A percentile compares a stretch with the other conserved stretches of the same genome.
Conservation (phyloP, 2,113 vertebrate genomes). For the Physeter macrocephalus region DNA sequence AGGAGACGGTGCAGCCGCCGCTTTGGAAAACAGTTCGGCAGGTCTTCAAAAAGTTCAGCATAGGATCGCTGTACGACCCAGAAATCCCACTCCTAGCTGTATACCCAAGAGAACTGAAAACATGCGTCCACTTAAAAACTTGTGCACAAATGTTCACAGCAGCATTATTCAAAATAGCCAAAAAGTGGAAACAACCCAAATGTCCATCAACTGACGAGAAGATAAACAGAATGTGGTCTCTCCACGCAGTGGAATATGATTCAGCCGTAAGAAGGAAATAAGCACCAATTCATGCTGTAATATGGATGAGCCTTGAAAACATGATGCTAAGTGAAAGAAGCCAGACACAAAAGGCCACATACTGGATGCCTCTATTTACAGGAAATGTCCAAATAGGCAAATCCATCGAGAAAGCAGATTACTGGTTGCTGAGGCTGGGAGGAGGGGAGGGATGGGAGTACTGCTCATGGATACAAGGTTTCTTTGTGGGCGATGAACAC, state of each 20-base stretch:
- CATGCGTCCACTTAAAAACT: background rate
- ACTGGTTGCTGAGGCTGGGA: background rate
- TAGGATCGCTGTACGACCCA: background rate
- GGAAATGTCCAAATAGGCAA: background rate
- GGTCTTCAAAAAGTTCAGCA: background rate
- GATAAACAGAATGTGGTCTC: background rate
- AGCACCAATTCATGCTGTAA: background rate
- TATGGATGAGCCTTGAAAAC: background rate
- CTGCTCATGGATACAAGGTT: background rate
- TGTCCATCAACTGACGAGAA: background rate
- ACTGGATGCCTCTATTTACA: background rate
- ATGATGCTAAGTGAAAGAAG: background rate
- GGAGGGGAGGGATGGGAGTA: accelerated
- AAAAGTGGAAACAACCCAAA: background rate
- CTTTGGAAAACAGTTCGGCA: background rate
- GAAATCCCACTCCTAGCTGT: background rate
- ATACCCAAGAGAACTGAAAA: background rate
- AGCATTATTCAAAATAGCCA: background rate
- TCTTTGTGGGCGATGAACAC: background rate
- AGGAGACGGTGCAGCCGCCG: too few species aligned
- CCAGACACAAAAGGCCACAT: background rate
- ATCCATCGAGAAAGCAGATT: background rate
- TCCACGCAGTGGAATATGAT: background rate
- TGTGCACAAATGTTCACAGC: background rate
- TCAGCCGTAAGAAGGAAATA: background rate